Evolutionary conservation across 2,113 vertebrate species (phyloP), one percentile per base, ranked within the genome.

Genomic region (Parotia lawesii): DNA sequence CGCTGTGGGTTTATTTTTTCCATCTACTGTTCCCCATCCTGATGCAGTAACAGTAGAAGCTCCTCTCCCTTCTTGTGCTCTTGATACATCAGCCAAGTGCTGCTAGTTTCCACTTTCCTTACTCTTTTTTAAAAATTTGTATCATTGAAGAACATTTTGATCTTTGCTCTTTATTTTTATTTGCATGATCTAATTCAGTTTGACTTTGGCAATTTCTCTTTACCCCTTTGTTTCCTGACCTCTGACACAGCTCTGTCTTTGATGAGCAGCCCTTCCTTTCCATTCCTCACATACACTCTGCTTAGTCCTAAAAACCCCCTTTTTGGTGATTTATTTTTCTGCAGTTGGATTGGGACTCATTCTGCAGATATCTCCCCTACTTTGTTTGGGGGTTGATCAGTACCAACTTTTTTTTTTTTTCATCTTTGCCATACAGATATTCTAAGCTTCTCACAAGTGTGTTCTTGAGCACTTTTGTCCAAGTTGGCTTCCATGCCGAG

Each of bases 141-240:
- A 7, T 94, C 1, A 29, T 27, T 62, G 60, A 86, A 58, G 79
- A 90, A 80, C 38, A 28, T 88, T 85, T 85, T 93, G 50, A 44
- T 83, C 71, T 85, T 82, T 78, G 57, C 35, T 76, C 67, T 79
- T 89, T 73, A 15, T 93, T 95, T 96, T 85, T 73, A 56, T 90
- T 90, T 92, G 19, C 13, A 16, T 92, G 79, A 94, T 57, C 72
- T 86, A 77, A 95, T 92, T 90, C 79, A 88, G 28, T 48, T 80
- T 86, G 64, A 71, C 51, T 92, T 93, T 50, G 71, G 67, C 72
- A 40, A 94, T 88, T 93, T 90, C 82, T 83, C 50, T 93, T 78
- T 72, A 66, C 81, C 77, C 14, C 62, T 93, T 95, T 70, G 67
- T 81, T 88, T 88, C 83, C 83, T 93, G 83, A 95, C 85, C 75